Evolutionary conservation across 2,113 vertebrate species (phyloP).

Genomic region (Notechis scutatus): DNA sequence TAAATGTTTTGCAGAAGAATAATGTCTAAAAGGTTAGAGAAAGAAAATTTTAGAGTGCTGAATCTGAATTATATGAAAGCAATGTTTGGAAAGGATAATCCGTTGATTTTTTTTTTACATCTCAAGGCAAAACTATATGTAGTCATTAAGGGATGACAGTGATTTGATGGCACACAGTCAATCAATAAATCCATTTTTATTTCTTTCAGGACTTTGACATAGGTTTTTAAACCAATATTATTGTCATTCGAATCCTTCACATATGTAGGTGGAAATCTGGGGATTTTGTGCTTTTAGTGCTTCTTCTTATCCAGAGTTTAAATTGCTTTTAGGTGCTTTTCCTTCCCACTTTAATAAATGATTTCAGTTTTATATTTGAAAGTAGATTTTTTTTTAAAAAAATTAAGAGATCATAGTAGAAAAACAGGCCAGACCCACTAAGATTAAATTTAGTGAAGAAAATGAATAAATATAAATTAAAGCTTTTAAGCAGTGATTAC

Average conservation of each 20-base stretch:
- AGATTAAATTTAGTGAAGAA: neutral
- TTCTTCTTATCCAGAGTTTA: neutral
- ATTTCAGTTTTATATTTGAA: neutral
- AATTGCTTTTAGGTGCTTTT: neutral
- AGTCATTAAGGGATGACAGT: neutral
- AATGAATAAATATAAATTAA: neutral
- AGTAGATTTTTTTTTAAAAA: neutral
- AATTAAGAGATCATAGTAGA: neutral
- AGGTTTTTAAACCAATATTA: neutral
- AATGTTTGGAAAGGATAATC: neutral
- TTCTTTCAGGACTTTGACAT: neutral
- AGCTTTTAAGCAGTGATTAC: neutral
- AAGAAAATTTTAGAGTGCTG: conserved; percentile 1
- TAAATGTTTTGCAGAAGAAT: conserved; percentile 9
- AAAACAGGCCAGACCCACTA: neutral
- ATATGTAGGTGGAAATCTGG: neutral
- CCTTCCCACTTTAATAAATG: neutral
- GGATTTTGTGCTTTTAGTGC: neutral
- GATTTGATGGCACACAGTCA: neutral
- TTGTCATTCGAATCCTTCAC: neutral
- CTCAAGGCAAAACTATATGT: neutral
- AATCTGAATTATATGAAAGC: neutral
- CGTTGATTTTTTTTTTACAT: neutral
- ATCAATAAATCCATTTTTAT: neutral
- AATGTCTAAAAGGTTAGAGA: neutral